Evolutionary conservation across 2,797 vertebrate species (phyloP), one percentile per base, ranked within the genome.

Genomic region (Nasua narica): DNA sequence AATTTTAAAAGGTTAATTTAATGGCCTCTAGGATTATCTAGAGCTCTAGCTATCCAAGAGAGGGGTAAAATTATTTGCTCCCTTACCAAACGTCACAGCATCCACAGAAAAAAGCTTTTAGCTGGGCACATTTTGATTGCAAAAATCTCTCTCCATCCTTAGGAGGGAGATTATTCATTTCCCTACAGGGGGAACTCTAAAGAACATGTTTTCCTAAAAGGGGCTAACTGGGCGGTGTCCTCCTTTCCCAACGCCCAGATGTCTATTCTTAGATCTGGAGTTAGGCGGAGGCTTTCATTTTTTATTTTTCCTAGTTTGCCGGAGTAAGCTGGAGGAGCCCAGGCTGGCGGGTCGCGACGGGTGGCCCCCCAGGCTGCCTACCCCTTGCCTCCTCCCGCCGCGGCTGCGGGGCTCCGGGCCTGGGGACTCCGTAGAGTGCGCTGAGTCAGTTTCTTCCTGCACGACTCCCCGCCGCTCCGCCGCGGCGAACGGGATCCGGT

Each of bases 211-310:
- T 91, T 94, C 72, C 88, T 74, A 67, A 94, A 93, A 85, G 79
- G 94, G 95, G 85, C 85, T 90, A 46, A 15, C 77, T 90, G 95
- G 97, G 97, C 89, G 93, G 94, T n/a, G 95, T 90, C 83, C 94
- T 94, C 32, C 46, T 86, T 90, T 91, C 94, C 94, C 56, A 58
- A 85, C 74, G 96, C 95, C 93, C 93, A 48, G 46, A 86, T 94
- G 89, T 97, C 97, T 96, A 95, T 96, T 96, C 96, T 97, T 94
- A 79, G 96, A 83, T 54, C 56, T 18, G 60, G 65, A 67, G 90
- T 78, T 11, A 14, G 72, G 94, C 67, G 29, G 93, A 16, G 4
- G 95, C 96, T 96, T 94, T 96, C 92, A 46, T 27, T 94, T 97
- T 96, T 50, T 9, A 46, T 32, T 67, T 48, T 19, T 40, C 23